Base-by-base conservation (phyloP, 2,113 vertebrate genomes). In the Perognathus longimembris region DNA sequence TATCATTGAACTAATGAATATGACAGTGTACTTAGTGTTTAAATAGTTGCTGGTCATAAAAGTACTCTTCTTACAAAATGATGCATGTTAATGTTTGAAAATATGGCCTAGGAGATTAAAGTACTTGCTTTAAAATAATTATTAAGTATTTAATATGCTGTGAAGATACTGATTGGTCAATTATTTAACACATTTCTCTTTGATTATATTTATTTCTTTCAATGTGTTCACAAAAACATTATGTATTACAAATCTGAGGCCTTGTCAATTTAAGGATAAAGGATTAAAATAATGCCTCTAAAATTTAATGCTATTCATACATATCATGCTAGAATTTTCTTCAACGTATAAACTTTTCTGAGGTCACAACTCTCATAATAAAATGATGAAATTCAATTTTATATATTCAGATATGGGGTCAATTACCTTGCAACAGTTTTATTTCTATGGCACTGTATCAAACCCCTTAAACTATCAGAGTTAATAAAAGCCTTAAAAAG, bases 401-500 rank as follows among this genome's bases (percentile, higher is more conserved):
- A 67, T 36, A 45, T 73, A 85, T 88, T 59, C 85, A 24, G 26
- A 74, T 28, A 84, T 6, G 57, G 34, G 17, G 17, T n/a, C n/a
- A 21, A 21, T 86, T 71, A 92, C 82, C 79, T 73, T 94, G 69
- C 1, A 78, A 18, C 1, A 38, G 1, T 54, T 88, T 85, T 74
- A 79, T n/a, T 88, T 88, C 32, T 54, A 34, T 90, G 24, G 45
- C n/a, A 93, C 26, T 85, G 26, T 73, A 67, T 78, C 74, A 95
- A 88, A 21, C 1, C 7, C 1, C 32, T 64, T 57, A 73, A 89
- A 93, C 71, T 36, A 75, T 40, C 1, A 26, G n/a, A 79, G 24
- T 94, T 94, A 91, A 77, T 75, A 90, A 90, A 79, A 94, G 18
- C 15, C 4, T 88, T 84, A n/a, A 59, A 84, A 30, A 93, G 14